Evolutionary conservation across 2,888 invertebrate genomes (phyloP).

Genomic region (Acrocyrtus sp.): DNA sequence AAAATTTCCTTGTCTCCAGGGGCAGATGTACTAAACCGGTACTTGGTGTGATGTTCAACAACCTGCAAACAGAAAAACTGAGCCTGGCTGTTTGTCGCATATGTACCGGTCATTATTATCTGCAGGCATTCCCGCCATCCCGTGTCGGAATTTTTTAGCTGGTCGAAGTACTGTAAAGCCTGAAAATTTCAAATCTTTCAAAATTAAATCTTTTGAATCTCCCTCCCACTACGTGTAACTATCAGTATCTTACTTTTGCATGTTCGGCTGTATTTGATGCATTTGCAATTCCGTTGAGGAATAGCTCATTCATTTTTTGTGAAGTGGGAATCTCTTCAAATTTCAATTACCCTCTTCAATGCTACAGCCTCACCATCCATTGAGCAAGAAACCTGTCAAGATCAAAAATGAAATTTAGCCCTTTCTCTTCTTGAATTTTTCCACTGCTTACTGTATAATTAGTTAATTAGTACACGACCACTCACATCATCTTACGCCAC

Average conservation of each 20-base stretch:
- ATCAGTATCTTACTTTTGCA: conserved; percentile 27
- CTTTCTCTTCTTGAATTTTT: no score
- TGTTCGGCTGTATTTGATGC: conserved; percentile 25
- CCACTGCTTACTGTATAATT: no score
- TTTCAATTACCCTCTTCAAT: not conserved
- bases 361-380: not conserved
- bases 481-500: no score
- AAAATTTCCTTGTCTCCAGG: conserved; percentile 65
- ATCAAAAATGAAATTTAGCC: no score
- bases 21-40: conserved; percentile 65
- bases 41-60: conserved; percentile 68
- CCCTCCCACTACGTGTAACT: no score
- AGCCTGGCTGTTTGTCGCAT: conserved; percentile 65
- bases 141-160: conserved; percentile 67
- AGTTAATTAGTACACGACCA: no score
- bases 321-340: not conserved
- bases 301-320: conserved; percentile 22
- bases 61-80: conserved; percentile 70
- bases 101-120: conserved; percentile 64
- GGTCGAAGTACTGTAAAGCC: conserved; percentile 68
- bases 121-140: conserved; percentile 69
- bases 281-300: conserved; percentile 15
- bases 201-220: conserved; percentile 14
- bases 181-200: conserved; percentile 30
- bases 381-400: no score